Evolutionary conservation across 2,113 vertebrate species (phyloP).

Genomic region (Pan troglodytes): DNA sequence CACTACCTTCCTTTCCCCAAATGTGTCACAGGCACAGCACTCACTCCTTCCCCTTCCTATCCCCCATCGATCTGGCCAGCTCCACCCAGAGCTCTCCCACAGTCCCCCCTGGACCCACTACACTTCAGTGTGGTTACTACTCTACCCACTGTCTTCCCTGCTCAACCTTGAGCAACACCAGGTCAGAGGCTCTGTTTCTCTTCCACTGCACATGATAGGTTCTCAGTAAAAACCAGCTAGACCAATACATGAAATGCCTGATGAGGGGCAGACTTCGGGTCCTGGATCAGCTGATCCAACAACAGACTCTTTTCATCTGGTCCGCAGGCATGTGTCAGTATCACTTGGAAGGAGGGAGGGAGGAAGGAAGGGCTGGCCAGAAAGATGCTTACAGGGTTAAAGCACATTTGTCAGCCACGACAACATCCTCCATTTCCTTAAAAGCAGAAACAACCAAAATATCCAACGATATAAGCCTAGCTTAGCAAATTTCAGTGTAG

Average conservation of each 20-base stretch:
- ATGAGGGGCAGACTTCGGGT: background rate
- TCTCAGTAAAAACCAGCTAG: background rate
- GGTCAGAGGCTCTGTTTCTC: background rate
- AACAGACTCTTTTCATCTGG: background rate
- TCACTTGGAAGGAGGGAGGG: background rate
- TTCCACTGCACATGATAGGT: background rate
- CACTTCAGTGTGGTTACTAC: background rate
- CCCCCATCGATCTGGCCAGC: background rate
- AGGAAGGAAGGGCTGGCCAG: background rate
- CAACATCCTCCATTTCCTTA: conserved; percentile 3
- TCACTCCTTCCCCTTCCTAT: fast-evolving
- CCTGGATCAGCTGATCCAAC: background rate
- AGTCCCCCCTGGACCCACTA: background rate
- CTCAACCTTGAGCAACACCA: background rate
- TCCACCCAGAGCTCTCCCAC: background rate
- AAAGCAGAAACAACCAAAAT: conserved; percentile 7
- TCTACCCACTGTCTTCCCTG: background rate
- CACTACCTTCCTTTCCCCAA: background rate
- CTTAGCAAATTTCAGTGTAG: conserved; percentile 24
- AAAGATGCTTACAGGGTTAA: conserved; percentile 30
- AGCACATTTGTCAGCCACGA: background rate
- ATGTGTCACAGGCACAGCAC: background rate
- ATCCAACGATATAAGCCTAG: background rate
- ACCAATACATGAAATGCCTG: background rate
- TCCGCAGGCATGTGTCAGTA: background rate